A percentile compares a stretch with the other conserved stretches of the same genome.
Conservation (phyloP, 2,113 vertebrate genomes). For the Oenanthe melanoleuca region DNA sequence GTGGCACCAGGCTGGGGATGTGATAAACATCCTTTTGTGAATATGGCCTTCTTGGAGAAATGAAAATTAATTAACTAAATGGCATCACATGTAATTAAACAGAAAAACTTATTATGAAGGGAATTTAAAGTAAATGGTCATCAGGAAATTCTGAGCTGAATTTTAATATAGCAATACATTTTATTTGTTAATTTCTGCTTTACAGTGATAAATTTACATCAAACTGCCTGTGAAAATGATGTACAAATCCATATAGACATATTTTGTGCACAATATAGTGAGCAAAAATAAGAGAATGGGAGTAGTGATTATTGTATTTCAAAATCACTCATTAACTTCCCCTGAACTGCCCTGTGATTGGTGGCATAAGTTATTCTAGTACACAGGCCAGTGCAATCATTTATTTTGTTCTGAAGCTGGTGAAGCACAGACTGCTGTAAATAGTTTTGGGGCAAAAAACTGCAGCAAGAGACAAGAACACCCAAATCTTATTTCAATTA, state of each 20-base stretch:
- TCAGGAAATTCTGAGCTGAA: neutral
- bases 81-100: neutral
- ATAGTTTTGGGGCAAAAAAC: neutral
- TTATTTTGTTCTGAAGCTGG: neutral
- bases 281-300: neutral
- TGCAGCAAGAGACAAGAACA: neutral
- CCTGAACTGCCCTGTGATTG: neutral
- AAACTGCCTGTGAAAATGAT: neutral
- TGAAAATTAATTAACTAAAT: neutral
- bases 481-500: neutral
- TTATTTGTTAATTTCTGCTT: neutral
- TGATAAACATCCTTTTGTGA: neutral
- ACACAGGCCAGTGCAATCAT: fast-evolving
- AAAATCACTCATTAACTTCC: neutral
- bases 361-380: neutral
- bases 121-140: neutral
- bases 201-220: neutral
- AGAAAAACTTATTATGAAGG: neutral
- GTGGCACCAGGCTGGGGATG: neutral
- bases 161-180: neutral
- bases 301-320: neutral
- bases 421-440: neutral
- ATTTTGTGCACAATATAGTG: neutral
- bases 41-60: neutral
- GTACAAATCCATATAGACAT: neutral